Conservation (phyloP, 2,888 invertebrate genomes). For the Amphipoea oculea region DNA sequence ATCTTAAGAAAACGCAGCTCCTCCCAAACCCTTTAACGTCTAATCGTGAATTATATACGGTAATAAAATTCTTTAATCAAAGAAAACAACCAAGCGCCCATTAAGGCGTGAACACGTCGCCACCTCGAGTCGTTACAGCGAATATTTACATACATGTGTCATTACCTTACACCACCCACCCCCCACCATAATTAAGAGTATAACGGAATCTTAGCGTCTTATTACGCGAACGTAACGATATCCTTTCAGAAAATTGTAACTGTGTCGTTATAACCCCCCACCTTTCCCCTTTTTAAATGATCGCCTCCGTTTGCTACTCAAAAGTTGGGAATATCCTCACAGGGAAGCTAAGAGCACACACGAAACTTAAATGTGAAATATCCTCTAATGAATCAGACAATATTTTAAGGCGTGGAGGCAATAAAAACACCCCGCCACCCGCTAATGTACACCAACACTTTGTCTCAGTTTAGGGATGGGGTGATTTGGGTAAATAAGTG, state of each 20-base stretch:
- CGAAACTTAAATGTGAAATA: conserved; percentile 90
- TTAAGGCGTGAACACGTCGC: conserved; percentile 88
- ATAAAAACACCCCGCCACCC: conserved; percentile 86
- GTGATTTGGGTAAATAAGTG: conserved; percentile 86
- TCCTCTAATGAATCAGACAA: conserved; percentile 91
- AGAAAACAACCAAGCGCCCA: conserved; percentile 89
- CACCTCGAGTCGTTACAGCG: conserved; percentile 88
- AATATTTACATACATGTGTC: conserved; percentile 91
- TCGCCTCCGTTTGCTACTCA: conserved; percentile 82
- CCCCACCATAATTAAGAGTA: conserved; percentile 89
- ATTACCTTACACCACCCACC: conserved; percentile 80
- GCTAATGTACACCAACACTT: conserved; percentile 89
- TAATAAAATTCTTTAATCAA: conserved; percentile 91
- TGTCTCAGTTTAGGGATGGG: conserved; percentile 87
- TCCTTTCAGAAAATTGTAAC: conserved; percentile 90
- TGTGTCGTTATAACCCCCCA: conserved; percentile 82
- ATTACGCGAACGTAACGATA: conserved; percentile 90
- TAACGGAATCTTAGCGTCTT: conserved; percentile 91
- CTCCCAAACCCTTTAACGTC: conserved; percentile 87
- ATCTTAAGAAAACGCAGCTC: conserved; percentile 81
- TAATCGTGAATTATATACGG: conserved; percentile 90
- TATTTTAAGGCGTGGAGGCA: conserved; percentile 90
- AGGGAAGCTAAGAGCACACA: conserved; percentile 83
- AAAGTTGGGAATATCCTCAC: conserved; percentile 81
- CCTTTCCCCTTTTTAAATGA: conserved; percentile 81